A percentile compares a stretch with the other conserved stretches of the same genome.
Evolutionary conservation across 1,140 invertebrate genomes (phyloP).

Genomic region (Neotoxoptera formosana): DNA sequence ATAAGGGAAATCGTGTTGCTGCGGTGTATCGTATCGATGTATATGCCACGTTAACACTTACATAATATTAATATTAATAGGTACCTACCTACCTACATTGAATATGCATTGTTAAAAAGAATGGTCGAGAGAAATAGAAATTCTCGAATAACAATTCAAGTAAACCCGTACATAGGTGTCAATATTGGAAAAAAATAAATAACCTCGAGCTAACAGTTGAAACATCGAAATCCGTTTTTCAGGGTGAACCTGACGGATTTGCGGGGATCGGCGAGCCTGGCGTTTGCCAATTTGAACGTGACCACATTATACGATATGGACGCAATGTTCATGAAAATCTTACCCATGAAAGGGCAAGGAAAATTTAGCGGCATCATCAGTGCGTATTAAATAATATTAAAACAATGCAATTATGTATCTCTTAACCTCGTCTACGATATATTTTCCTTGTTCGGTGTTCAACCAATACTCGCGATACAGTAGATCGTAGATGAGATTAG

Average conservation of each 20-base stretch:
- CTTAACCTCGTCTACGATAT: not conserved
- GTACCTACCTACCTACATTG: not conserved
- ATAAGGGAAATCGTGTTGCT: not conserved
- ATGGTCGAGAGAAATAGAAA: not conserved
- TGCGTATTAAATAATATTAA: constrained; percentile 1
- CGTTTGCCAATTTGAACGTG: constrained; percentile 43
- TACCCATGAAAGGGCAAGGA: constrained; percentile 38
- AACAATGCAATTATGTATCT: not conserved
- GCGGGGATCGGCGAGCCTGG: constrained; percentile 10
- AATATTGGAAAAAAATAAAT: not conserved
- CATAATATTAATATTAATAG: not conserved
- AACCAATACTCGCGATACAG: not conserved
- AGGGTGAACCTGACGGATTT: constrained; percentile 46
- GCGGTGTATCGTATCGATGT: not conserved
- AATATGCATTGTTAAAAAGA: not conserved
- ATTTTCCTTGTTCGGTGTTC: not conserved
- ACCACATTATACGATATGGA: constrained; percentile 44
- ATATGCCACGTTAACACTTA: not conserved
- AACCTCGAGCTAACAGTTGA: not conserved
- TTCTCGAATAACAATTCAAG: not conserved
- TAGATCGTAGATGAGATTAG: not conserved
- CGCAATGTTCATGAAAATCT: not conserved
- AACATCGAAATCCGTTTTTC: not conserved
- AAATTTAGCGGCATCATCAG: not conserved
- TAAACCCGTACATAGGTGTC: not conserved